Percentiles rank a stretch among this genome's conserved stretches.
Evolutionary conservation across 2,797 vertebrate species (phyloP).

Genomic region (Dromococcyx pavoninus): DNA sequence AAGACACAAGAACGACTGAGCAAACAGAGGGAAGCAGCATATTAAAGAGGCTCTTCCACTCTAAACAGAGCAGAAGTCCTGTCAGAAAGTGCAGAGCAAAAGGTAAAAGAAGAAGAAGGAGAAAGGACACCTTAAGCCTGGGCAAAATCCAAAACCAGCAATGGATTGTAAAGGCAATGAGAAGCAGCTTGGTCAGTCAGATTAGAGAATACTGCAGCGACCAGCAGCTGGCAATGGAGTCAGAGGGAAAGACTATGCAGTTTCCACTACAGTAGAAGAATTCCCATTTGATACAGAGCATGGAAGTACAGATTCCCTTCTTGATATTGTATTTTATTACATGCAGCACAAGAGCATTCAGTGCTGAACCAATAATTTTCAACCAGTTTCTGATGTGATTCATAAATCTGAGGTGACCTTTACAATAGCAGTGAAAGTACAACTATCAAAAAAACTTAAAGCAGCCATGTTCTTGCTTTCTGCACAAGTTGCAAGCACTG

Average conservation of each 20-base stretch:
- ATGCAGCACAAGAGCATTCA: neutral
- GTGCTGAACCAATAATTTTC: neutral
- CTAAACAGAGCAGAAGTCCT: neutral
- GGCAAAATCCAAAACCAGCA: neutral
- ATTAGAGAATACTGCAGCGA: neutral
- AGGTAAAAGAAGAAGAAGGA: neutral
- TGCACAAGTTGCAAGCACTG: neutral
- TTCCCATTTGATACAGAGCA: neutral
- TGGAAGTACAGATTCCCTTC: neutral
- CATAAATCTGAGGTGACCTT: neutral
- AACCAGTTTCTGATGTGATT: neutral
- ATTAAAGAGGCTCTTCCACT: neutral
- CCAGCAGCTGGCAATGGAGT: neutral
- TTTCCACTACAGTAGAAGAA: neutral
- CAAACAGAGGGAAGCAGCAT: neutral
- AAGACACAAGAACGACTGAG: accelerated
- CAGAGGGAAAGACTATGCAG: neutral
- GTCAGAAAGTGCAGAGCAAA: neutral
- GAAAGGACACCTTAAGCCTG: neutral
- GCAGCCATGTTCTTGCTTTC: neutral
- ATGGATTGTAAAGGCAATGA: neutral
- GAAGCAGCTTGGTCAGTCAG: neutral
- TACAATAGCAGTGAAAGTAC: neutral
- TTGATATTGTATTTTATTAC: neutral
- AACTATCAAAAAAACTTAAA: neutral